Evolutionary conservation across 2,113 vertebrate genomes (phyloP).

Genomic region (Tragulus kanchil): DNA sequence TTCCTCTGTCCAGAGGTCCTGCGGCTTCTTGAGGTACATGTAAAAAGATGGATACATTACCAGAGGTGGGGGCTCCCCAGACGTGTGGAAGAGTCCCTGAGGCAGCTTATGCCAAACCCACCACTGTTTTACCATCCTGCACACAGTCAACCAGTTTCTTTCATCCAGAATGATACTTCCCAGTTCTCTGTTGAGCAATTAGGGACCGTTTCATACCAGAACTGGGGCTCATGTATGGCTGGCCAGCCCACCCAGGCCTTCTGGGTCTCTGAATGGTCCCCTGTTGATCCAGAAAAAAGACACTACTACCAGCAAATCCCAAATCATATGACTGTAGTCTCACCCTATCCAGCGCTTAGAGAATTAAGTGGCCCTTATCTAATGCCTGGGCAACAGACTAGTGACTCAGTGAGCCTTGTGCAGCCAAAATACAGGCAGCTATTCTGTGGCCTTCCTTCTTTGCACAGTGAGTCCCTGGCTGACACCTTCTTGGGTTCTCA

Average conservation of each 20-base stretch:
- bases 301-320: background rate
- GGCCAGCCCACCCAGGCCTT: constrained; percentile 56
- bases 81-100: constrained; percentile 72
- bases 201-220: background rate
- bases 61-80: constrained; percentile 80
- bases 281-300: background rate
- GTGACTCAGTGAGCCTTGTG: background rate
- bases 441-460: constrained; percentile 75
- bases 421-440: constrained; percentile 57
- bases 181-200: background rate
- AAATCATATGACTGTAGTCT: background rate
- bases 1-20: constrained; percentile 60
- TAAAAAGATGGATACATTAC: constrained; percentile 74
- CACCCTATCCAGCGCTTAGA: background rate
- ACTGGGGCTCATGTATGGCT: constrained; percentile 10
- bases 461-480: constrained; percentile 77
- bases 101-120: constrained; percentile 55
- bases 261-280: constrained; percentile 73
- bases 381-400: background rate
- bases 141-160: background rate
- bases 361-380: background rate
- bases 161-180: background rate
- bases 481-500: background rate
- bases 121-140: background rate
- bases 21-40: constrained; percentile 71